phyloP scores from a whole-genome alignment of 2,113 vertebrate species.

The Hoplias malabaricus region DNA sequence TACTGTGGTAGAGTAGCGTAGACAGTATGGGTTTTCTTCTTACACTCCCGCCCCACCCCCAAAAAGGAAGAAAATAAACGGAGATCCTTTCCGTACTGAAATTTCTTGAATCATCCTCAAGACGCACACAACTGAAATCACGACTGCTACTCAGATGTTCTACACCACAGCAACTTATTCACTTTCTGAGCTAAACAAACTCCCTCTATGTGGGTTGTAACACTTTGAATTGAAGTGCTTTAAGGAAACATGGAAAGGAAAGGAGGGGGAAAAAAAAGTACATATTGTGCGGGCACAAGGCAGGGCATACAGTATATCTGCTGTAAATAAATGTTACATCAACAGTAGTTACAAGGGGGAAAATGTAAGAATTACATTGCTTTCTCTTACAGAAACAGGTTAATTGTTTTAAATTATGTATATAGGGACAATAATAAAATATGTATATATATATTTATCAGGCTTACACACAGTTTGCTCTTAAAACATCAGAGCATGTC shows the following conservation, averaged over 20 bases:
- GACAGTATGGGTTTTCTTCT: background rate
- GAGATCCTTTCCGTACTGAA: constrained; percentile 31
- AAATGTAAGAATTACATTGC: constrained; percentile 1
- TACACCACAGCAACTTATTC: background rate
- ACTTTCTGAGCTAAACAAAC: background rate
- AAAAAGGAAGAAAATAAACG: constrained; percentile 57
- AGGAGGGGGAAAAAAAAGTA: no score
- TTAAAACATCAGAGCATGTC: constrained; percentile 24
- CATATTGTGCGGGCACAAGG: constrained; percentile 5
- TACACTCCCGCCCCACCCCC: no score
- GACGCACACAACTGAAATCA: background rate
- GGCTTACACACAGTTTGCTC: constrained; percentile 31
- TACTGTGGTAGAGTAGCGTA: constrained; percentile 84
- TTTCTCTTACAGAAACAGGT: constrained; percentile 11
- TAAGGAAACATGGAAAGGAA: no score
- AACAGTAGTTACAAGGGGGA: background rate
- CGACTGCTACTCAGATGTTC: constrained; percentile 11
- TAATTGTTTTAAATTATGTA: constrained; percentile 49
- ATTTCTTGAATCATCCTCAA: constrained; percentile 22
- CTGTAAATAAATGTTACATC: constrained; percentile 27
- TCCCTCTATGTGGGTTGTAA: background rate
- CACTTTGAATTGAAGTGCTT: background rate
- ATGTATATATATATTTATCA: constrained; percentile 29
- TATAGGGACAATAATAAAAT: constrained; percentile 35
- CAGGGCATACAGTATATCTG: background rate